Percentiles rank a stretch among this genome's conserved stretches.
These are phyloP conservation scores for Gibbula magus DNA, from an alignment of 2,888 invertebrate species.

Conservation along the genomic window DNA sequence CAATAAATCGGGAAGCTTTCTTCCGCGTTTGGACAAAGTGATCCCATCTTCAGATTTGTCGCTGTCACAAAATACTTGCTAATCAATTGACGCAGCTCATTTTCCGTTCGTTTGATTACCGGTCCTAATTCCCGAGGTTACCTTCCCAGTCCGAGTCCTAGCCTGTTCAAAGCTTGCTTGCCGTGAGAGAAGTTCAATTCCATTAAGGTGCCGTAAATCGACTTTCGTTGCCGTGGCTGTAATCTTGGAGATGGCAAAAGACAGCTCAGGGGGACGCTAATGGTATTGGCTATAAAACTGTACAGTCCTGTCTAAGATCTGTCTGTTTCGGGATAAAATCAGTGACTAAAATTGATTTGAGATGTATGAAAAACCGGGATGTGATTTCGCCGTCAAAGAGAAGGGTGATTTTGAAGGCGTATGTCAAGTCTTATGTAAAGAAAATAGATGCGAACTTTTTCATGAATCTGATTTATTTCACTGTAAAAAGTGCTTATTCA, in stretches of 20 bases:
- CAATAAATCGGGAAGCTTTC: not conserved
- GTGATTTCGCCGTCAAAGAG: not conserved
- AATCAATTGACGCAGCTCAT: constrained; percentile 8
- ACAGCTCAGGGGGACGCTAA: not conserved
- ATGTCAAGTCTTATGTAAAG: not conserved
- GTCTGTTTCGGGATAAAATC: not conserved
- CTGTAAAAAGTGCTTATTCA: too few relatives aligned
- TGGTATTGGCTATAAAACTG: constrained; percentile 4
- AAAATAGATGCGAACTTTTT: too few relatives aligned
- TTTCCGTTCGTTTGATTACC: constrained; percentile 7
- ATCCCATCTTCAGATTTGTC: constrained; percentile 10
- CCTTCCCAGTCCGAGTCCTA: not conserved
- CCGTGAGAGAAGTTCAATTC: not conserved
- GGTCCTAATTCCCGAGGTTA: constrained; percentile 5
- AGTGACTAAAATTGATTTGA: constrained; percentile 5
- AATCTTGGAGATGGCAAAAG: constrained; percentile 13
- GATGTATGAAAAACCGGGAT: not conserved
- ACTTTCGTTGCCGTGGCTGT: not conserved
- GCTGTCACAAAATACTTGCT: constrained; percentile 5
- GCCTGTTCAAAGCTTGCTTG: not conserved
- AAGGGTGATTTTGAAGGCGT: not conserved
- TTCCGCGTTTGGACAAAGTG: not conserved
- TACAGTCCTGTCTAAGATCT: not conserved
- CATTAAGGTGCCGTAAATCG: not conserved
- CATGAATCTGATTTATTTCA: too few relatives aligned